Base-by-base conservation (phyloP, 2,797 vertebrate species). In the Emydoidea blandingii region DNA sequence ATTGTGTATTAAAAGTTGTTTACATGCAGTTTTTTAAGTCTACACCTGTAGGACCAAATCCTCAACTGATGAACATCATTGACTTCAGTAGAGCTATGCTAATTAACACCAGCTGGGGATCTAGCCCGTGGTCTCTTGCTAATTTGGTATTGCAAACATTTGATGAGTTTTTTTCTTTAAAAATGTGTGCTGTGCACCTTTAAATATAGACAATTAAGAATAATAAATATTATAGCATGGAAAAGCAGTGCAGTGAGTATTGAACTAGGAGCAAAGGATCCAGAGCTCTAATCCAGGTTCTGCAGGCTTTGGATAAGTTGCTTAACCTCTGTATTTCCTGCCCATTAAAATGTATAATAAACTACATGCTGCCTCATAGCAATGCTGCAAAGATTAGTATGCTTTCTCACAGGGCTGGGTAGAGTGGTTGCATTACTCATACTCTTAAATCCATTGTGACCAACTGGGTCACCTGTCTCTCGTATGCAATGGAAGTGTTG, bases 91-190 rank as follows among this genome's bases (percentile, higher is more conserved):
- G 72, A 91, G 83, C 0, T 10, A 18, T 11, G 50, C 5, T 37
- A 91, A 83, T 91, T 93, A 91, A 57, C n/a, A 6, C 19, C 90
- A 92, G 88, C 3, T 6, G 83, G 68, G 85, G 56, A 76, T 91
- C 29, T 53, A 50, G 5, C 27, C 37, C 0, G 62, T 72, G 25
- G 25, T 82, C 88, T 52, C 3, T 0, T 14, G 65, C 85, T 1
- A 1, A 0, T 25, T 25, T 54, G 47, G 84, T 37, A 78, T 21
- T 49, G 54, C 18, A 7, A 72, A 65, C n/a, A 82, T 72, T 83
- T 91, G 3, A 0, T 91, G 78, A 83, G 19, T 3, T 68, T 68
- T 56, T 12, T 10, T 76, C 50, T 31, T 7, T 15, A 14, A 12
- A 7, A 21, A 6, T 29, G 1, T 44, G 5, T 1, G 1, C 15